Evolutionary conservation across 2,113 vertebrate genomes (phyloP), one percentile per base, ranked within the genome.

Genomic region (Rhinichthys klamathensis): DNA sequence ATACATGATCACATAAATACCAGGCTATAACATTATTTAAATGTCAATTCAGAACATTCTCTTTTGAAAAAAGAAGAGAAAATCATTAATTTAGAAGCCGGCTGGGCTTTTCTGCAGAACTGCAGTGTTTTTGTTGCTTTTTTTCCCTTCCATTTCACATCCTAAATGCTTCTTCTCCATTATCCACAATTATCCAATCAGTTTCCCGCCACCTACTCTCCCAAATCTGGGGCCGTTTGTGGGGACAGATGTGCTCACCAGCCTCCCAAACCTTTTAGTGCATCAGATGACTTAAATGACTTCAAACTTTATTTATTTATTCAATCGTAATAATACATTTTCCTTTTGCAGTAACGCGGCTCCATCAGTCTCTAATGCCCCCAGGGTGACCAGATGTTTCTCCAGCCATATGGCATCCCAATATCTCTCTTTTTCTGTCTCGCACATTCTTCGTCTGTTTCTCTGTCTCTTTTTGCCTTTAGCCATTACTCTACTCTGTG

Each of bases 331-430:
- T 95, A 93, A 92, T 88, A 92, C 91, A 90, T 92, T 95, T 95
- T 89, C 91, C 93, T 92, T 91, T 92, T 32, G 80, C 82, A 90
- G 85, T 89, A 91, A 91, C 89, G 87, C 84, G 87, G 88, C 91
- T 88, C 88, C 91, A 90, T 87, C 87, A 84, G 90, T 91, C 89
- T 79, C 87, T 87, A 75, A 65, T 76, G 73, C 93, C 94, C 92
- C 92, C 82, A 61, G 93, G 94, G 94, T 92, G 92, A 80, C 89
- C 94, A 96, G 94, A 95, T 96, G 94, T 93, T 93, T 91, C 91
- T 91, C 87, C 85, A 91, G 92, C 88, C 74, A 82, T 93, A 95
- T 95, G 94, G 90, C 92, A 89, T 87, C 87, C 87, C 92, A 90
- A 46, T 87, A 79, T 86, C 7, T 60, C 46, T 80, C 18, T 87